A percentile compares a stretch with the other conserved stretches of the same genome.
Evolutionary conservation across 2,797 vertebrate species (phyloP).

Genomic region (Spheniscus humboldti): DNA sequence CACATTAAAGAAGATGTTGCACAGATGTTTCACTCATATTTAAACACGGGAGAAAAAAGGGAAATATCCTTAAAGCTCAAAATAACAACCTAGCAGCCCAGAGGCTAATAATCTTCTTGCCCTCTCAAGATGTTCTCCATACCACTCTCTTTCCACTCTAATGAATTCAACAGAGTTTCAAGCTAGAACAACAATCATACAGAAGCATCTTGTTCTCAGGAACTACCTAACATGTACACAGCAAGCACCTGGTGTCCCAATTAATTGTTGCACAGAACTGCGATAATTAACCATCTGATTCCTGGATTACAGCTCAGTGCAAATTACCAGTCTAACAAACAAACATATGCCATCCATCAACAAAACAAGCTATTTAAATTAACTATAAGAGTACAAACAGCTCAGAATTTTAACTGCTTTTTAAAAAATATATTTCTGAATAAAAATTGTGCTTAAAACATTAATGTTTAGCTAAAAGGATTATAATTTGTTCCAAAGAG

Average conservation of each 20-base stretch:
- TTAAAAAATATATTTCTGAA: not conserved
- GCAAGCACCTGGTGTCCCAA: not conserved
- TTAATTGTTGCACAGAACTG: not conserved
- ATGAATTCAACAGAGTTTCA: not conserved
- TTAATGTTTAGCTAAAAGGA: not conserved
- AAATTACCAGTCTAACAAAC: not conserved
- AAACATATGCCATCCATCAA: not conserved
- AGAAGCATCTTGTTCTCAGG: not conserved
- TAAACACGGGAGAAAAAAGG: not conserved
- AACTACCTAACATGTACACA: not conserved
- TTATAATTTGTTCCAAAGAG: not conserved
- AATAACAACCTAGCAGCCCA: not conserved
- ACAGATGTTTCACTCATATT: not conserved
- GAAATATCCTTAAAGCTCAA: not conserved
- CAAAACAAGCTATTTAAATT: not conserved
- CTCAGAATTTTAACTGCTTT: not conserved
- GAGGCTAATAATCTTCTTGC: not conserved
- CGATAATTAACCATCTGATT: slow-evolving; percentile 1
- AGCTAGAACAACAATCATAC: not conserved
- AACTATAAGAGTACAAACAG: not conserved
- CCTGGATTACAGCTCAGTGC: not conserved
- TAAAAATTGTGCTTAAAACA: not conserved
- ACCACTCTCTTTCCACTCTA: not conserved
- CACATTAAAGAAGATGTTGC: not conserved
- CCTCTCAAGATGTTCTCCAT: not conserved